phyloP scores from a whole-genome alignment of 2,113 vertebrate genomes.

The Sinocyclocheilus maitianheensis region DNA sequence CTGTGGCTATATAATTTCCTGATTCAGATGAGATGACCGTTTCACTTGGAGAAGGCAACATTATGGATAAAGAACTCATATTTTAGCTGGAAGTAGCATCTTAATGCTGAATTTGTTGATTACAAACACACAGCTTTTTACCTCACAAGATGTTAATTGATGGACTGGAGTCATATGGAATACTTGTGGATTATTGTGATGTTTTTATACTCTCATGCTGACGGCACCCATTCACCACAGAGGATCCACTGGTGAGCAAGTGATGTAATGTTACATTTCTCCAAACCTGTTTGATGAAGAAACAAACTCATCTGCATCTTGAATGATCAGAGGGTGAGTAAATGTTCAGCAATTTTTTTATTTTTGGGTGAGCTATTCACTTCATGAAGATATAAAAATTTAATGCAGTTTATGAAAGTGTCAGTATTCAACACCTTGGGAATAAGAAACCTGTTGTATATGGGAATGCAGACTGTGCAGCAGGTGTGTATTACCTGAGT shows the following conservation, averaged over 20 bases:
- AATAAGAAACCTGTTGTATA: background rate
- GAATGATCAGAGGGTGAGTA: no score
- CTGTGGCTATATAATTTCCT: no score
- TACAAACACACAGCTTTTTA: no score
- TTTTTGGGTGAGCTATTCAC: background rate
- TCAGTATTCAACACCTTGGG: background rate
- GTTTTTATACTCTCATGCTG: background rate
- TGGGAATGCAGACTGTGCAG: background rate
- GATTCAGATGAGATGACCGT: no score
- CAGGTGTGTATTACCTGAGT: conserved; percentile 82
- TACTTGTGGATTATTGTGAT: background rate
- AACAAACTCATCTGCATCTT: background rate
- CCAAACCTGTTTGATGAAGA: background rate
- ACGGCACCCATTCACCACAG: background rate
- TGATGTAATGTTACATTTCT: background rate
- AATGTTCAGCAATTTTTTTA: no score
- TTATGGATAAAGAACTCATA: background rate
- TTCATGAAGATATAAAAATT: background rate
- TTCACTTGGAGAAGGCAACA: background rate
- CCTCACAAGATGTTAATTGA: background rate
- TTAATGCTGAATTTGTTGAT: no score
- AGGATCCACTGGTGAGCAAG: background rate
- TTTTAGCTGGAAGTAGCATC: no score
- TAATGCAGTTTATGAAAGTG: no score
- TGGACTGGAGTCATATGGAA: no score